phyloP scores from a whole-genome alignment of 2,888 invertebrate species.

The Hirtodrosophila trivittata region DNA sequence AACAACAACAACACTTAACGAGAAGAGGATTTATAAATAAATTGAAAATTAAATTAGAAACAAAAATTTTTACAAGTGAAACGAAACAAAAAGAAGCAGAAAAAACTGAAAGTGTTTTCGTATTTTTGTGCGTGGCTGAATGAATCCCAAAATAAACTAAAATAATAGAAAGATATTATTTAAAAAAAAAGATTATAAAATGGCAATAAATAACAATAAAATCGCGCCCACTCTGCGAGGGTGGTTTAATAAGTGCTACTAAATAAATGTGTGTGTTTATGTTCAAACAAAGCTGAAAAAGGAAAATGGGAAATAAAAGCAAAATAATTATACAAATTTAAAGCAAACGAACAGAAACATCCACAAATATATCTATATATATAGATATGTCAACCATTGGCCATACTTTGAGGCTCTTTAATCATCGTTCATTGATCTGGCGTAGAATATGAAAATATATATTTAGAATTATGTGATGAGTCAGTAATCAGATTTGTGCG shows the following conservation, averaged over 20 bases:
- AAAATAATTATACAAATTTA: too few relatives aligned
- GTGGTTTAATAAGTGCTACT: slow-evolving; percentile 22
- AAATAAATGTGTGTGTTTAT: background rate
- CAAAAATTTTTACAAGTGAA: slow-evolving; percentile 51
- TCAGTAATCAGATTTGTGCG: too few relatives aligned
- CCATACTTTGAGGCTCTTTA: too few relatives aligned
- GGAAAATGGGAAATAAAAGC: background rate
- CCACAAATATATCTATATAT: too few relatives aligned
- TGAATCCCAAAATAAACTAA: slow-evolving; percentile 57
- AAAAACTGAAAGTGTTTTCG: slow-evolving; percentile 67
- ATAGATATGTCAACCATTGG: too few relatives aligned
- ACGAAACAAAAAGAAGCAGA: slow-evolving; percentile 17
- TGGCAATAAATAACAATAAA: slow-evolving; percentile 27
- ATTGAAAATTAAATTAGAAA: slow-evolving; percentile 71
- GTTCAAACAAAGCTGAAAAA: background rate
- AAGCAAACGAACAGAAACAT: too few relatives aligned
- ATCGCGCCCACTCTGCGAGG: slow-evolving; percentile 44
- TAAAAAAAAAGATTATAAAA: slow-evolving; percentile 24
- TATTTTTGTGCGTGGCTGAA: slow-evolving; percentile 50
- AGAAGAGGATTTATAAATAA: slow-evolving; percentile 65
- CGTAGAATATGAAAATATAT: too few relatives aligned
- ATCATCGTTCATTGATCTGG: too few relatives aligned
- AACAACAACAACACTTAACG: slow-evolving; percentile 14
- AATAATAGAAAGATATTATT: slow-evolving; percentile 18
- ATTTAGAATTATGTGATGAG: too few relatives aligned